These are phyloP conservation scores for Budorcas taxicolor DNA, from an alignment of 2,113 vertebrate genomes.

Conservation along the genomic window DNA sequence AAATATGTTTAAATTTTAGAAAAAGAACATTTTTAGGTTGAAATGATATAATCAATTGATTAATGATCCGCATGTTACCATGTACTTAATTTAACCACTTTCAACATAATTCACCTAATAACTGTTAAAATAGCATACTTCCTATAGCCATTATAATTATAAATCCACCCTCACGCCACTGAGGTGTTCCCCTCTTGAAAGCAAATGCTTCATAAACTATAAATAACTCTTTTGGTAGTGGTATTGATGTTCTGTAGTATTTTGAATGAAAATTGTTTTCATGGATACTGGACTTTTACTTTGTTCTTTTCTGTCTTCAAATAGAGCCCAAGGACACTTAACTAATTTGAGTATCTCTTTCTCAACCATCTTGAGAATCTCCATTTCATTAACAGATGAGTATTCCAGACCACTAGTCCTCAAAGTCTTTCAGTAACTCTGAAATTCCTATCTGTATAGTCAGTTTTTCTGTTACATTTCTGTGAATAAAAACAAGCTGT, in stretches of 20 bases:
- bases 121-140: neutral
- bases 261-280: neutral
- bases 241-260: neutral
- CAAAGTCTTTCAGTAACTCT: neutral
- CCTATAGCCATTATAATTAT: neutral
- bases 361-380: neutral
- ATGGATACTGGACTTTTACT: neutral
- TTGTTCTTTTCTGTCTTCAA: neutral
- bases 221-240: neutral
- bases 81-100: neutral
- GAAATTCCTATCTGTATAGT: slow-evolving; percentile 9
- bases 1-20: neutral
- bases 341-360: neutral
- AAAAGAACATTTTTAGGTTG: neutral
- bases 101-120: neutral
- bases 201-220: neutral
- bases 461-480: slow-evolving; percentile 32
- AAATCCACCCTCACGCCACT: neutral
- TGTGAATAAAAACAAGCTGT: slow-evolving; percentile 17
- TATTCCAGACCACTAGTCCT: neutral
- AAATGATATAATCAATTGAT: neutral
- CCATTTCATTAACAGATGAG: neutral
- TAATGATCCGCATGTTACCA: neutral
- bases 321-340: neutral
- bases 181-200: neutral